Evolutionary conservation across 53 echinoderm and acorn worm species (phyloP), one percentile per base, ranked within the genome.

Genomic region (Mesocentrotus franciscanus): DNA sequence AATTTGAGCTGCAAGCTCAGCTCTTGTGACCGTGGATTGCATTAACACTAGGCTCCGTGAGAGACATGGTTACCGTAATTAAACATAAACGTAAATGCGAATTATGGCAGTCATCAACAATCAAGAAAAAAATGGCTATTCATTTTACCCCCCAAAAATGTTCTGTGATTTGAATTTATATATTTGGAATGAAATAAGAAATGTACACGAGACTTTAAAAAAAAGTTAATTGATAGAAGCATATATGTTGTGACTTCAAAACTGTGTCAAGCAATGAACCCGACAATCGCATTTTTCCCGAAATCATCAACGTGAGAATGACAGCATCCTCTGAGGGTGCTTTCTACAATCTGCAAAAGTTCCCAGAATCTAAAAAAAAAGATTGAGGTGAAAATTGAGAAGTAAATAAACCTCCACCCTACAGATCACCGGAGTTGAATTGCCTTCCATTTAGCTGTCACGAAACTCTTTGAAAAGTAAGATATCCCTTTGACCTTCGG

Each of bases 401-500:
- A 36, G 81, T 42, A 81, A 81, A 81, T 81, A 81, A 81, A 81
- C 12, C 33, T 39, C 81, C 81, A 27, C 81, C 81, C 81, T 81
- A 81, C 20, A 42, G 20, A 81, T 81, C 81, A 81, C 16, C 17
- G 81, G 81, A 20, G 81, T 20, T 20, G 36, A 81, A 81, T 81
- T 39, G 42, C 81, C 8, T 81, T 81, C 36, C 81, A 81, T 81
- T 81, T 17, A 81, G 18, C 81, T 81, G 81, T 81, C 81, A 81
- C 42, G 5, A 27, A 35, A 20, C 42, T 81, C 81, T 27, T 81
- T 81, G 34, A 81, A 39, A 36, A 39, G 33, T 27, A 81, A 42
- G 42, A 9, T 18, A 42, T 39, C 81, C 36, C 36, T 20, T 39
- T 81, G 81, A 81, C 81, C 81, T 81, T 36, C 7, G 20, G 36